Evolutionary conservation across 1,140 invertebrate species (phyloP).

Genomic region (Kradibia gibbosae): DNA sequence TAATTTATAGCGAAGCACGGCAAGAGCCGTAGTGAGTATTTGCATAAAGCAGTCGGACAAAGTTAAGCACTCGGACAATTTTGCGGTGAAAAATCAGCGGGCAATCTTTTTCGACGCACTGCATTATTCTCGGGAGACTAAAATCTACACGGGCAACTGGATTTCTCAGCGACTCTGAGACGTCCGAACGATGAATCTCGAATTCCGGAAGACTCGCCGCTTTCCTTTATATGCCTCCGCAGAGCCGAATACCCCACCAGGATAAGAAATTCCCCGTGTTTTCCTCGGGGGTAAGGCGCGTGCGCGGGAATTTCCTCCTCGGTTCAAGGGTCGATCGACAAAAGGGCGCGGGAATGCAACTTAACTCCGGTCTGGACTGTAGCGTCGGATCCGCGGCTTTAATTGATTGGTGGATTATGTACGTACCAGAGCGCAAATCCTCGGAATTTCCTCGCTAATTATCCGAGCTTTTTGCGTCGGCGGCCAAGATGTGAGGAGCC

Average conservation of each 20-base stretch:
- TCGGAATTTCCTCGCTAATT: conserved; percentile 27
- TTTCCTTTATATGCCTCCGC: conserved; percentile 4
- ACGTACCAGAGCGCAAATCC: neutral
- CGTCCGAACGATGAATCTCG: conserved; percentile 29
- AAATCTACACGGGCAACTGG: conserved; percentile 25
- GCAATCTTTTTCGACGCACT: conserved; percentile 9
- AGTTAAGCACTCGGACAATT: neutral
- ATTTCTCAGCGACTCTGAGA: neutral
- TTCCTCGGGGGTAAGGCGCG: conserved; percentile 3
- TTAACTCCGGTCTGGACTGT: neutral
- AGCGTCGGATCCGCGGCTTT: neutral
- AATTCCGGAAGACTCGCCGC: conserved; percentile 37
- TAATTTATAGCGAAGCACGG: neutral
- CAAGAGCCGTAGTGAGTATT: neutral
- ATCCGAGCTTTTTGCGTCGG: conserved; percentile 28
- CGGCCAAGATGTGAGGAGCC: neutral
- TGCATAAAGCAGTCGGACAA: neutral
- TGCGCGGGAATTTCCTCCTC: conserved; percentile 1
- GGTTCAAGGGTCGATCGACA: conserved; percentile 21
- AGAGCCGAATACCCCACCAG: conserved; percentile 15
- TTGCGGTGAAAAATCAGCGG: neutral
- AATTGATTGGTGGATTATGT: conserved; percentile 34
- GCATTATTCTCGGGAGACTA: conserved; percentile 27
- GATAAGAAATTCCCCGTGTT: conserved; percentile 27
- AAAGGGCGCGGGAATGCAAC: conserved; percentile 17